phyloP scores from a whole-genome alignment of 1,140 invertebrate genomes.

The Macrosteles quadrilineatus region DNA sequence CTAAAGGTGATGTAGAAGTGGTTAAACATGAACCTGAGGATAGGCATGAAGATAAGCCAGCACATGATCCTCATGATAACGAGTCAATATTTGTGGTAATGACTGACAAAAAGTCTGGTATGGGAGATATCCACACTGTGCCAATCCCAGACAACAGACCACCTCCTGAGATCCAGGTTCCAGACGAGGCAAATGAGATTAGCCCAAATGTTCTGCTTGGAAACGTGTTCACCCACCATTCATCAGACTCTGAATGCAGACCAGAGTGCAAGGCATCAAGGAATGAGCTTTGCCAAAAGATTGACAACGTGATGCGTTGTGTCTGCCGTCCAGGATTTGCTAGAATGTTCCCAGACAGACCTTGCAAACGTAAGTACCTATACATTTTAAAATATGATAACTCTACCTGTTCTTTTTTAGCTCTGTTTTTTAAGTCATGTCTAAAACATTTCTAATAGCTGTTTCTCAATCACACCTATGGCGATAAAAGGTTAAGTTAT shows the following conservation, averaged over 20 bases:
- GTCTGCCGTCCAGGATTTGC: conserved; percentile 85
- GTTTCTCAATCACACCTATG: too few relatives aligned
- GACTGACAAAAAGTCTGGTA: conserved; percentile 60
- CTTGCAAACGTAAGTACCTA: conserved; percentile 81
- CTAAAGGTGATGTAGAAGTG: not conserved
- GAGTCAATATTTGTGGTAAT: conserved; percentile 65
- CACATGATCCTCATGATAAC: conserved; percentile 54
- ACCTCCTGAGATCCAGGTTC: conserved; percentile 42
- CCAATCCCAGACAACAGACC: conserved; percentile 30
- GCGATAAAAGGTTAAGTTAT: too few relatives aligned
- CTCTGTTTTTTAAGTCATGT: too few relatives aligned
- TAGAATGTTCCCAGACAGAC: conserved; percentile 79
- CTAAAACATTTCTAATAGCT: too few relatives aligned
- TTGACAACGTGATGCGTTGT: conserved; percentile 70
- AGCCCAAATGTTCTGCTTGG: conserved; percentile 61
- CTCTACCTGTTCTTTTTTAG: too few relatives aligned
- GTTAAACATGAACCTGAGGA: conserved; percentile 1
- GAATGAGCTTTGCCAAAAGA: conserved; percentile 76
- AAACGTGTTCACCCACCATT: conserved; percentile 59
- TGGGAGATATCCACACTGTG: conserved; percentile 15
- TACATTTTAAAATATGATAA: conserved; percentile 23
- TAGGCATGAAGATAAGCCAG: conserved; percentile 42
- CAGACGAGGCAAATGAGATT: conserved; percentile 58
- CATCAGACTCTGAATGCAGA: conserved; percentile 60
- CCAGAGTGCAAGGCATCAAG: conserved; percentile 76